A percentile compares a stretch with the other conserved stretches of the same genome.
These are phyloP conservation scores for Pachycephala philippinensis DNA, from an alignment of 2,113 vertebrate genomes.

Conservation along the genomic window DNA sequence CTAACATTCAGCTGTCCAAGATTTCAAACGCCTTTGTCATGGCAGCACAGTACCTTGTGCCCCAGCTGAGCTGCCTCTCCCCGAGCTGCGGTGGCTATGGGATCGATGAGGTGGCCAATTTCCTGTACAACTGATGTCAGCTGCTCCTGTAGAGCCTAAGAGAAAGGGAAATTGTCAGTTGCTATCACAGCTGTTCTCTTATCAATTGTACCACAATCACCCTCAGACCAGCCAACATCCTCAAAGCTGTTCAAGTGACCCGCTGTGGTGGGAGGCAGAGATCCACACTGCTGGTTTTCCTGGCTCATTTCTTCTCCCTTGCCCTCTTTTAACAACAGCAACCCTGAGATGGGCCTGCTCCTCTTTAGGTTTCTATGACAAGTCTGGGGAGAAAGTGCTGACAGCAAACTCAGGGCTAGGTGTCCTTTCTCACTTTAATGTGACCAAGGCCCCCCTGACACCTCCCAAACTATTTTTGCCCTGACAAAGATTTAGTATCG, in stretches of 20 bases:
- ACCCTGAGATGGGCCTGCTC: neutral
- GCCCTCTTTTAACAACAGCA: neutral
- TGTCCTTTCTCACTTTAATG: neutral
- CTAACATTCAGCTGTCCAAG: fast-evolving
- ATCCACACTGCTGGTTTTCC: neutral
- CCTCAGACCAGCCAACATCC: neutral
- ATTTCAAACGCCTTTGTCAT: neutral
- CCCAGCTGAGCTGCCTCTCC: conserved; percentile 96
- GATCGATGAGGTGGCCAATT: conserved; percentile 96
- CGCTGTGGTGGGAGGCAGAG: neutral
- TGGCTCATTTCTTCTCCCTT: neutral
- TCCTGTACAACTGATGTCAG: conserved; percentile 96
- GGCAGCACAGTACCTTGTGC: conserved; percentile 83
- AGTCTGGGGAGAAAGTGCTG: neutral
- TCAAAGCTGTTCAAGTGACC: neutral
- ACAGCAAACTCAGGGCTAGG: neutral
- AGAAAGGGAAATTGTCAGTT: neutral
- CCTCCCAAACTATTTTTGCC: neutral
- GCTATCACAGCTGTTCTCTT: neutral
- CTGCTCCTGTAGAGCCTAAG: conserved; percentile 94
- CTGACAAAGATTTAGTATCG: neutral
- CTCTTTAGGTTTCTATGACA: neutral
- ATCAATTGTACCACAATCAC: neutral
- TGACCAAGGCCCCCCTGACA: neutral
- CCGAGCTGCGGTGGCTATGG: conserved; percentile 88